phyloP scores from a whole-genome alignment of 1,140 invertebrate species.

The Yoshiicerus persimilis region DNA sequence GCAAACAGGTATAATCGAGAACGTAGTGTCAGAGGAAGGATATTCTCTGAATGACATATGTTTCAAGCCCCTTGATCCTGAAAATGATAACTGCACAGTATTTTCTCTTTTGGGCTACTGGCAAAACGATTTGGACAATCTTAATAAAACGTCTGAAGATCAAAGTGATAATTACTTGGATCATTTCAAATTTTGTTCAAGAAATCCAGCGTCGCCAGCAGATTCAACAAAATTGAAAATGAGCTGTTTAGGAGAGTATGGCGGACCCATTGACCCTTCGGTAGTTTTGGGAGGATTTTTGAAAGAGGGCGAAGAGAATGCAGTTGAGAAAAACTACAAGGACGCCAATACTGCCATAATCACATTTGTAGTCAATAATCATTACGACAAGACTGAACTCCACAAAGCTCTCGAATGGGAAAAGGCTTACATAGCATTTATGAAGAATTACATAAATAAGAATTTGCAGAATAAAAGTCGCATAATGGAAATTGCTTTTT shows the following conservation, averaged over 20 bases:
- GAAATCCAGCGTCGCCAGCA: slow-evolving; percentile 41
- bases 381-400: slow-evolving; percentile 59
- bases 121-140: slow-evolving; percentile 58
- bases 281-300: slow-evolving; percentile 75
- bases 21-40: slow-evolving; percentile 52
- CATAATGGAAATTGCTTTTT: slow-evolving; percentile 74
- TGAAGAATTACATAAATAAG: slow-evolving; percentile 68
- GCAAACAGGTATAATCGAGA: slow-evolving; percentile 60
- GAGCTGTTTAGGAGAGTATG: slow-evolving; percentile 75
- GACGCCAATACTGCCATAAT: slow-evolving; percentile 69
- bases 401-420: slow-evolving; percentile 75
- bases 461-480: slow-evolving; percentile 64
- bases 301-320: slow-evolving; percentile 49
- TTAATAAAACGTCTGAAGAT: slow-evolving; percentile 47
- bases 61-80: slow-evolving; percentile 68
- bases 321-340: slow-evolving; percentile 54
- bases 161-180: slow-evolving; percentile 57
- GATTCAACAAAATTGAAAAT: slow-evolving; percentile 54
- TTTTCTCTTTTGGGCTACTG: slow-evolving; percentile 81
- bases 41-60: slow-evolving; percentile 41
- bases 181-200: slow-evolving; percentile 55
- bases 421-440: slow-evolving; percentile 71
- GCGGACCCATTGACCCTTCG: slow-evolving; percentile 82
- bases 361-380: slow-evolving; percentile 75
- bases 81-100: slow-evolving; percentile 73